A percentile compares a stretch with the other conserved stretches of the same genome.
These are phyloP conservation scores for Apodemia duryi DNA, from an alignment of 2,888 invertebrate genomes.

Conservation along the genomic window DNA sequence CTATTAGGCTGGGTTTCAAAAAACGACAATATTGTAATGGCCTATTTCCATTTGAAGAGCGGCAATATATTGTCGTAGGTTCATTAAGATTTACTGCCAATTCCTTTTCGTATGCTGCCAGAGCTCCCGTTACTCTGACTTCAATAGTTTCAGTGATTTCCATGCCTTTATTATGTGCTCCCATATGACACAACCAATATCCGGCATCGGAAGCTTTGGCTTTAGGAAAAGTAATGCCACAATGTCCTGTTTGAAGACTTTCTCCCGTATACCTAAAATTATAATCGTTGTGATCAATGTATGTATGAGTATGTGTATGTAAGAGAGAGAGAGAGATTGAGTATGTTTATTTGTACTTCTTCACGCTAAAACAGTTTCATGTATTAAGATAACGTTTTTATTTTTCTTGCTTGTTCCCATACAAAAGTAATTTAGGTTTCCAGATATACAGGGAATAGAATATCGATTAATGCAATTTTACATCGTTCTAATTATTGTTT, in stretches of 20 bases:
- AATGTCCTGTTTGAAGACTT: constrained; percentile 8
- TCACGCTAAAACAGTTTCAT: too few species aligned
- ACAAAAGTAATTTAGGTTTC: too few species aligned
- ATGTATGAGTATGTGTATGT: too few species aligned
- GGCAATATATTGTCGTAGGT: constrained; percentile 6
- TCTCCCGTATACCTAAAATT: constrained; percentile 3
- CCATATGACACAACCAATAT: constrained; percentile 8
- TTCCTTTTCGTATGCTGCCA: constrained; percentile 1
- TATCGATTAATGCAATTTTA: too few species aligned
- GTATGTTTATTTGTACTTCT: too few species aligned
- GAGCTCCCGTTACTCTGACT: background rate
- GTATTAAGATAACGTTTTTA: too few species aligned
- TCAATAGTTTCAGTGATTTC: constrained; percentile 1
- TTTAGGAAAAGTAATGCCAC: constrained; percentile 6
- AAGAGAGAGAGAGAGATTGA: too few species aligned
- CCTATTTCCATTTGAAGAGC: constrained; percentile 2
- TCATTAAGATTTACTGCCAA: background rate
- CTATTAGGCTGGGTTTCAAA: background rate
- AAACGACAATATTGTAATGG: background rate
- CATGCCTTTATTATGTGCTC: background rate
- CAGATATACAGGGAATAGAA: too few species aligned
- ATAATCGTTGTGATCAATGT: background rate
- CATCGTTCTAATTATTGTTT: too few species aligned
- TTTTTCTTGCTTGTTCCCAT: too few species aligned
- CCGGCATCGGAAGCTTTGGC: background rate